A percentile compares a stretch with the other conserved stretches of the same genome.
phyloP scores from a whole-genome alignment of 2,797 vertebrate species.

The Eulemur albifrons region DNA sequence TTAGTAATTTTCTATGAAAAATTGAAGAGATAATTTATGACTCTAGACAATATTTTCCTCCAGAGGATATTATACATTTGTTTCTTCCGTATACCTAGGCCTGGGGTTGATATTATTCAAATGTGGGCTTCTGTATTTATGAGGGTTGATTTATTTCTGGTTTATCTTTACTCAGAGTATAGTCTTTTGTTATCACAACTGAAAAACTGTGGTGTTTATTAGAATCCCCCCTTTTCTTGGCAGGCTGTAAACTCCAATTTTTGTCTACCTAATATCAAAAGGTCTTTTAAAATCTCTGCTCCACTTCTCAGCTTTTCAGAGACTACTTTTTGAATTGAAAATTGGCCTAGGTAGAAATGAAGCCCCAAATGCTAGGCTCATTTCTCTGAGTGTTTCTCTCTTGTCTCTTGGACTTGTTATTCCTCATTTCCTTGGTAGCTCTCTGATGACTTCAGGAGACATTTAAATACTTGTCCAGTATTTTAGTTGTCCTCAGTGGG shows the following conservation, averaged over 20 bases:
- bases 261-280: neutral
- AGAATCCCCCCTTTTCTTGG: neutral
- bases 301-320: neutral
- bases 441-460: neutral
- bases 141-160: slow-evolving; percentile 13
- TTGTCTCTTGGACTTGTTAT: neutral
- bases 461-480: neutral
- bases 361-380: neutral
- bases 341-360: neutral
- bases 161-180: neutral
- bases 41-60: neutral
- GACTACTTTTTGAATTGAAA: neutral
- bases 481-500: neutral
- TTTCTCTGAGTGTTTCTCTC: neutral
- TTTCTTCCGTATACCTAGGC: neutral
- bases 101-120: neutral
- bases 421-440: neutral
- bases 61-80: neutral
- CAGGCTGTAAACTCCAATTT: neutral
- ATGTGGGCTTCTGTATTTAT: neutral
- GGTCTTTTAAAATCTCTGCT: neutral
- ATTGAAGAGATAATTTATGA: neutral
- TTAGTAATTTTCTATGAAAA: neutral
- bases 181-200: neutral
- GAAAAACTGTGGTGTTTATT: neutral